These are phyloP conservation scores for Ellobius talpinus DNA, from an alignment of 2,113 vertebrate species.

Conservation along the genomic window DNA sequence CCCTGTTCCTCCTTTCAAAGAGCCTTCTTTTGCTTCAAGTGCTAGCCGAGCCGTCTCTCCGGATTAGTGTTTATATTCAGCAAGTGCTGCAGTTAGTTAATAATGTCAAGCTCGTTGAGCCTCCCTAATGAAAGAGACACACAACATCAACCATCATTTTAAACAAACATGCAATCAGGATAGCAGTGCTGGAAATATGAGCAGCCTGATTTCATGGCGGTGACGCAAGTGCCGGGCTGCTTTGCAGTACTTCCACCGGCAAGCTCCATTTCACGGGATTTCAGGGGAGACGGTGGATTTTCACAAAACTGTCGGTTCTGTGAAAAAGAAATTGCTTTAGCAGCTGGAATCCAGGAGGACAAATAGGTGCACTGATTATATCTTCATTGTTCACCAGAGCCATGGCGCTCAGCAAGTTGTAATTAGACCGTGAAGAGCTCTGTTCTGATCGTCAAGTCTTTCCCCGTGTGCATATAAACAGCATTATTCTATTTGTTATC, in stretches of 20 bases:
- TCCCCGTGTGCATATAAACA: constrained; percentile 73
- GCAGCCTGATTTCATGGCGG: constrained; percentile 87
- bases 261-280: constrained; percentile 55
- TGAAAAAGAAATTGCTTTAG: constrained; percentile 87
- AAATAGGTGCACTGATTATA: constrained; percentile 86
- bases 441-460: constrained; percentile 78
- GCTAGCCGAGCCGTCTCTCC: constrained; percentile 84
- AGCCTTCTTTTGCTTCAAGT: constrained; percentile 84
- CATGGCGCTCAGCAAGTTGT: constrained; percentile 80
- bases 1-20: constrained; percentile 64
- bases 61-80: constrained; percentile 88
- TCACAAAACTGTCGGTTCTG: constrained; percentile 84
- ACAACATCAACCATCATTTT: constrained; percentile 88
- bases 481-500: constrained; percentile 79
- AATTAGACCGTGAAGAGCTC: constrained; percentile 84
- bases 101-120: constrained; percentile 86
- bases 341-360: constrained; percentile 87
- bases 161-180: constrained; percentile 89
- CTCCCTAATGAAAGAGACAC: constrained; percentile 88
- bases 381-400: constrained; percentile 85
- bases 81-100: constrained; percentile 87
- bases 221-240: constrained; percentile 81
- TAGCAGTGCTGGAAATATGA: constrained; percentile 82
- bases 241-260: constrained; percentile 76
- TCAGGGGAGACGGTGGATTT: constrained; percentile 60